A percentile compares a stretch with the other conserved stretches of the same genome.
These are phyloP conservation scores for Lindbergichthys nudifrons DNA, from an alignment of 2,797 vertebrate genomes.

Conservation along the genomic window DNA sequence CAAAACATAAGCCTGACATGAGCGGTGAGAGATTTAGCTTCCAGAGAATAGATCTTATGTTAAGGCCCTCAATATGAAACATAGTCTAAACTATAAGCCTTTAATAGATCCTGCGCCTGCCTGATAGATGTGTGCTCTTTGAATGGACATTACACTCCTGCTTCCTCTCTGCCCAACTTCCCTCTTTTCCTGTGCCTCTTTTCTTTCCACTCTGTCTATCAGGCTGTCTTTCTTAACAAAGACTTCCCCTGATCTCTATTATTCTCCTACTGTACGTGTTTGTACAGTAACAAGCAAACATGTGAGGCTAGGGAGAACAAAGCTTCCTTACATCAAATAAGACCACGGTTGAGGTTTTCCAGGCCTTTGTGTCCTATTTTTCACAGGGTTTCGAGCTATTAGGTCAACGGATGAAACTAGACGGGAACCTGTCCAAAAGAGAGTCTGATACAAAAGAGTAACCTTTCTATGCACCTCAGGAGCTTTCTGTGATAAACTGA, in stretches of 20 bases:
- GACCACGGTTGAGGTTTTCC: constrained; percentile 19
- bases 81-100: constrained; percentile 12
- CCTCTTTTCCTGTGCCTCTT: constrained; percentile 51
- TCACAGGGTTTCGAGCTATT: constrained; percentile 20
- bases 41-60: not conserved
- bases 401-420: constrained; percentile 36
- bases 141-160: constrained; percentile 49
- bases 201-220: constrained; percentile 37
- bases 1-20: constrained; percentile 2
- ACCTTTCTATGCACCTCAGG: constrained; percentile 30
- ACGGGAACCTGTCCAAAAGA: constrained; percentile 15
- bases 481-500: constrained; percentile 17
- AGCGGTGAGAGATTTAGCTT: not conserved
- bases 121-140: constrained; percentile 34
- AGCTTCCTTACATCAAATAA: constrained; percentile 23
- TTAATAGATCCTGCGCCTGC: constrained; percentile 35
- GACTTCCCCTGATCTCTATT: not conserved
- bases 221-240: constrained; percentile 12
- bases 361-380: constrained; percentile 23
- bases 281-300: constrained; percentile 21
- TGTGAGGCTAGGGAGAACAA: constrained; percentile 19
- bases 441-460: constrained; percentile 7
- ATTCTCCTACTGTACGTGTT: constrained; percentile 18
- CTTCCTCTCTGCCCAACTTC: constrained; percentile 58
- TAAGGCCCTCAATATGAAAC: constrained; percentile 6